Evolutionary conservation across 2,797 vertebrate genomes (phyloP).

Genomic region (Prunella strophiata): DNA sequence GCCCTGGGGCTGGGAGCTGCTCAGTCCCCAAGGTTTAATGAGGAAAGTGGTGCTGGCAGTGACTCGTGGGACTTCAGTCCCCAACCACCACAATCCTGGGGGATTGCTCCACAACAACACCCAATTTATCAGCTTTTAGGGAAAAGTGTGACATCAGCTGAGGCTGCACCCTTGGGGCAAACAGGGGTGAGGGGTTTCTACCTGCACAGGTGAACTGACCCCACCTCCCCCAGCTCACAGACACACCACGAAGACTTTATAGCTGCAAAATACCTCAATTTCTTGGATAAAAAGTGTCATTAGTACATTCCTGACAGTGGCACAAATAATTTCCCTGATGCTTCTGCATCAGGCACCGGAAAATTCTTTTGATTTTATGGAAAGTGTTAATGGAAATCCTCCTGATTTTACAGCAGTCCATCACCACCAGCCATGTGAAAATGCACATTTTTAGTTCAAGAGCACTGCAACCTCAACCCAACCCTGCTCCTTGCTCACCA

Average conservation of each 20-base stretch:
- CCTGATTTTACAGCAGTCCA: background rate
- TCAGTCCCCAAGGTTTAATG: accelerated
- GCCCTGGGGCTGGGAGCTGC: background rate
- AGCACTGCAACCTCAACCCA: background rate
- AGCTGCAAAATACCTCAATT: background rate
- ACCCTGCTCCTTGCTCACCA: background rate
- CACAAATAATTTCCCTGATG: background rate
- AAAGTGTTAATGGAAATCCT: too few relatives aligned
- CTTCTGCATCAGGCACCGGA: too few relatives aligned
- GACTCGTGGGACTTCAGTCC: background rate
- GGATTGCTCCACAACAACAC: background rate
- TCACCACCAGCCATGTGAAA: accelerated
- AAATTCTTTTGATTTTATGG: background rate
- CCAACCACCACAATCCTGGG: background rate
- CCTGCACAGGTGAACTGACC: background rate
- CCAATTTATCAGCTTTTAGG: accelerated
- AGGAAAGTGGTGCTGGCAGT: background rate
- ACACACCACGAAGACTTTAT: background rate
- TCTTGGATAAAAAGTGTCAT: background rate
- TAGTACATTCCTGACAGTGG: background rate
- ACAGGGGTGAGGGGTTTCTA: background rate
- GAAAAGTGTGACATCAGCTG: background rate
- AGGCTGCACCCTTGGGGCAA: accelerated
- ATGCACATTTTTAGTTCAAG: background rate
- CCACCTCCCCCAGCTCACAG: background rate